Percentiles rank a stretch among this genome's conserved stretches.
Evolutionary conservation across 2,888 invertebrate species (phyloP).

Genomic region (Trichopria drosophilae): DNA sequence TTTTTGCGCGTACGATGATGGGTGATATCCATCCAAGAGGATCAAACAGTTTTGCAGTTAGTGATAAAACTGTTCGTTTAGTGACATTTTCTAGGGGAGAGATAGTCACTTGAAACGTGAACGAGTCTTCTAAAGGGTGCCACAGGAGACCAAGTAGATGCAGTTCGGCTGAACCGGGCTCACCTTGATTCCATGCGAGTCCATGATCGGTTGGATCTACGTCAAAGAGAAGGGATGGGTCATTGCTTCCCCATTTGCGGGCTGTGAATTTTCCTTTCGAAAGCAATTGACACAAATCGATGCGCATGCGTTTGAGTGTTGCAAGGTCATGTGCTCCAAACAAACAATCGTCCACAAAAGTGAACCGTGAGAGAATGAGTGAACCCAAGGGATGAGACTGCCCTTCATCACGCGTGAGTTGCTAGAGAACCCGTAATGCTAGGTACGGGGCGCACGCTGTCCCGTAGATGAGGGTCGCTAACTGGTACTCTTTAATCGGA

Average conservation of each 20-base stretch:
- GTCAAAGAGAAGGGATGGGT: background rate
- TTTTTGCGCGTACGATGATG: too few relatives aligned
- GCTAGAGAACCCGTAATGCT: background rate
- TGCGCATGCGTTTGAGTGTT: background rate
- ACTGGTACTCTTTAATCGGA: background rate
- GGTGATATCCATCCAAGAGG: slow-evolving; percentile 24
- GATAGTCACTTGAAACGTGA: too few relatives aligned
- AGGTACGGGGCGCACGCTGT: background rate
- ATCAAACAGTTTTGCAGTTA: slow-evolving; percentile 24
- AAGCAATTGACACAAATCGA: slow-evolving; percentile 9
- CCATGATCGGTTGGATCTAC: background rate
- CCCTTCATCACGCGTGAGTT: slow-evolving; percentile 10
- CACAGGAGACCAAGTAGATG: slow-evolving; percentile 5
- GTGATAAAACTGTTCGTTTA: slow-evolving; percentile 20
- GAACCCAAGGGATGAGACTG: background rate
- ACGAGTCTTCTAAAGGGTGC: slow-evolving; percentile 4
- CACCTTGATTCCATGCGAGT: background rate
- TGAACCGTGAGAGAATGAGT: background rate
- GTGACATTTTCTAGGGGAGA: too few relatives aligned
- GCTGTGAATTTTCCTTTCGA: slow-evolving; percentile 12
- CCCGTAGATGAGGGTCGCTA: background rate
- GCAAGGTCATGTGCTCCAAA: slow-evolving; percentile 22
- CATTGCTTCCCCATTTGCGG: too few relatives aligned
- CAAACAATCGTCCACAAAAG: slow-evolving; percentile 18
- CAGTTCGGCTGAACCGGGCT: too few relatives aligned